phyloP scores from a whole-genome alignment of 2,888 invertebrate genomes.

The Eilema griseolum region DNA sequence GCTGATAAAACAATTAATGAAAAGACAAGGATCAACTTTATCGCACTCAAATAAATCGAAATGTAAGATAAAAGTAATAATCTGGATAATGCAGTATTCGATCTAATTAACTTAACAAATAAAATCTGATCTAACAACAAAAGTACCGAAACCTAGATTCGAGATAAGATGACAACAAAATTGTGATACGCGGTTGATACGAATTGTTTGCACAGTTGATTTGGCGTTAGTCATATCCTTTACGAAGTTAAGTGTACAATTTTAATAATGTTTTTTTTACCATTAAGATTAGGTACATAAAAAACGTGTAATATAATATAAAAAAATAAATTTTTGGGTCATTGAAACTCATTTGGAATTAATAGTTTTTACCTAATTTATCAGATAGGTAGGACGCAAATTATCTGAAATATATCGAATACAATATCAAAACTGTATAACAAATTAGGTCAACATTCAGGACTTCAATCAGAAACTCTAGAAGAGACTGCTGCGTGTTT shows the following conservation, averaged over 20 bases:
- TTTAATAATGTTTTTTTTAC: no score
- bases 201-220: slow-evolving; percentile 23
- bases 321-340: no score
- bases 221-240: slow-evolving; percentile 1
- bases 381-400: no score
- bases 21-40: slow-evolving; percentile 38
- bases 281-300: no score
- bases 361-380: no score
- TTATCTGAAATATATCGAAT: no score
- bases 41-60: slow-evolving; percentile 32
- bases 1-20: slow-evolving; percentile 49
- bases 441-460: no score
- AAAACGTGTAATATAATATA: no score
- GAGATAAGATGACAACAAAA: slow-evolving; percentile 61
- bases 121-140: slow-evolving; percentile 56
- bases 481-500: no score
- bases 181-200: slow-evolving; percentile 36
- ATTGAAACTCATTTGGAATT: no score
- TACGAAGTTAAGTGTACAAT: neutral
- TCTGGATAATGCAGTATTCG: slow-evolving; percentile 56
- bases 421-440: no score
- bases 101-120: slow-evolving; percentile 65
- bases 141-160: slow-evolving; percentile 52
- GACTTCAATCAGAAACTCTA: no score
- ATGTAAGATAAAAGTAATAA: slow-evolving; percentile 22